A percentile compares a stretch with the other conserved stretches of the same genome.
These are phyloP conservation scores for Heliconius himera DNA, from an alignment of 1,140 invertebrate genomes.

Conservation along the genomic window DNA sequence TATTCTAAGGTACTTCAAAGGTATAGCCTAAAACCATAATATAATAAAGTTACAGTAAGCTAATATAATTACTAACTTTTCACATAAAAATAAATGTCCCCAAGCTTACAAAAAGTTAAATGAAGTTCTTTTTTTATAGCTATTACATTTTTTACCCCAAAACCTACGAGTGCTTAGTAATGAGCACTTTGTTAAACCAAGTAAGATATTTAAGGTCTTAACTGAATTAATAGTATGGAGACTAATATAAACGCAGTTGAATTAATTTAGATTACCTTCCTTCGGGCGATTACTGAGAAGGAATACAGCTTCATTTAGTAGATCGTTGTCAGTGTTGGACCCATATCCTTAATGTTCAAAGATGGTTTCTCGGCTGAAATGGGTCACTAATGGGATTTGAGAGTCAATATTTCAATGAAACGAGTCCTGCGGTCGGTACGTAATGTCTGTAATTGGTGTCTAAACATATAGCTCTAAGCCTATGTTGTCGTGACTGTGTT, in stretches of 20 bases:
- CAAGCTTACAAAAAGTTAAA: conserved; percentile 40
- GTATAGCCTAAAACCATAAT: conserved; percentile 13
- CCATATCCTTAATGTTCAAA: conserved; percentile 46
- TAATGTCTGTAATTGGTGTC: conserved; percentile 66
- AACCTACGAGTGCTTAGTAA: conserved; percentile 29
- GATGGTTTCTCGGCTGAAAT: conserved; percentile 60
- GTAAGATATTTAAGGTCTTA: conserved; percentile 12
- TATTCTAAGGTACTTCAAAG: neutral
- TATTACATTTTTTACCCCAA: conserved; percentile 33
- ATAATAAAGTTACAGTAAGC: conserved; percentile 24
- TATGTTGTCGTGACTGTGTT: neutral
- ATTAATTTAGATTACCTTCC: conserved; percentile 22
- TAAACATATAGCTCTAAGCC: conserved; percentile 44
- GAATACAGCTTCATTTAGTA: conserved; percentile 24
- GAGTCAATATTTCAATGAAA: conserved; percentile 68
- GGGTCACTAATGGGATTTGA: conserved; percentile 65
- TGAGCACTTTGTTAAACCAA: conserved; percentile 20
- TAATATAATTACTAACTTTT: conserved; percentile 44
- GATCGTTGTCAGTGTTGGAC: conserved; percentile 25
- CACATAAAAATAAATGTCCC: conserved; percentile 43
- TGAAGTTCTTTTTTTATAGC: conserved; percentile 41
- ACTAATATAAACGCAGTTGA: conserved; percentile 11
- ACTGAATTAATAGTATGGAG: conserved; percentile 17
- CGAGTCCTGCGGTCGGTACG: conserved; percentile 44
- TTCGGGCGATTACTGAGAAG: conserved; percentile 6